These are phyloP conservation scores for Enteromius treurensis DNA, from an alignment of 2,797 vertebrate species.

Conservation along the genomic window DNA sequence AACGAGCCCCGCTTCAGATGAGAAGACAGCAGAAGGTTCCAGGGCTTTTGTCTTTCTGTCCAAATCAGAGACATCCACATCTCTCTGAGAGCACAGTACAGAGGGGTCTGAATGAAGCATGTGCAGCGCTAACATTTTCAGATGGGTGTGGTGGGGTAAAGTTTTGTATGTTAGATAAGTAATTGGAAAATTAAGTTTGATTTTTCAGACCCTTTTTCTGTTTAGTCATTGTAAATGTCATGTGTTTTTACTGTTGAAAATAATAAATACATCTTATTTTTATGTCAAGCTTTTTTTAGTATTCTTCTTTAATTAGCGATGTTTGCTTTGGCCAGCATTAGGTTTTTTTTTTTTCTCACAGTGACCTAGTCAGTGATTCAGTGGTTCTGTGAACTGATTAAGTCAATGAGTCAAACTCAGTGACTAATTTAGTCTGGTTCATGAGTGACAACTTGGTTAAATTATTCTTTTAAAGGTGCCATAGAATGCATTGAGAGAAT, in stretches of 20 bases:
- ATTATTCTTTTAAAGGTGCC: no score
- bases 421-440: not conserved
- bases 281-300: not conserved
- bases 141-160: not conserved
- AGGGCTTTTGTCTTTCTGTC: constrained; percentile 43
- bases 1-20: constrained; percentile 60
- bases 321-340: not conserved
- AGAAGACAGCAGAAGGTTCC: constrained; percentile 53
- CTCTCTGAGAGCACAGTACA: constrained; percentile 19
- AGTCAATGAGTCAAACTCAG: not conserved
- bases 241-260: not conserved
- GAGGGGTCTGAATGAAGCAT: not conserved
- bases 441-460: not conserved
- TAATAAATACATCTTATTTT: not conserved
- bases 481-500: no score
- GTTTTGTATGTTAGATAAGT: not conserved
- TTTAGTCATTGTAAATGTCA: not conserved
- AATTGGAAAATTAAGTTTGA: not conserved
- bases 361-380: not conserved
- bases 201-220: not conserved
- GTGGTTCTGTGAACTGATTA: not conserved
- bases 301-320: not conserved
- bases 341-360: not conserved
- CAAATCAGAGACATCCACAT: constrained; percentile 31
- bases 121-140: not conserved